Base-by-base conservation (phyloP, 2,113 vertebrate genomes). In the Ptilorrhoa leucosticta region DNA sequence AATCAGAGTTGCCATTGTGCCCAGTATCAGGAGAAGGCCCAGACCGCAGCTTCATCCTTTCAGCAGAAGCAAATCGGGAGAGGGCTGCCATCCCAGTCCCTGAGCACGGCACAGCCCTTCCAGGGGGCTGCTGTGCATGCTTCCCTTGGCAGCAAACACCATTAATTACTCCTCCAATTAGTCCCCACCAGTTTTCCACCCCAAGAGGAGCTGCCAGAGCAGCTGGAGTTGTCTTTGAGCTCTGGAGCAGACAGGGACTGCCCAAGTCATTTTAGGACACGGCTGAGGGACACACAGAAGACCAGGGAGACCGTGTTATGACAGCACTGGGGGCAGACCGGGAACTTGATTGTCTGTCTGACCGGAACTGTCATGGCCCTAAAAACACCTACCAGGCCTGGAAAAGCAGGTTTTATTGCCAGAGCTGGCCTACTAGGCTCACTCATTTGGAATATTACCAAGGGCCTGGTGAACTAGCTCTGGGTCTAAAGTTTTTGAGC, bases 121-220 rank as follows among this genome's bases (percentile, higher is more conserved):
- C 10, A 1, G 8, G 7, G 7, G 2, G 5, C 19, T 39, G 31
- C 13, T 11, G 0, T 31, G 22, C 39, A 3, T 17, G 35, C 10
- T 70, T 73, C 21, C 15, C n/a, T 70, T 57, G 27, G 37, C 15
- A 79, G 26, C 11, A 77, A 26, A 75, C 1, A 6, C 11, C 12
- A 57, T 39, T 63, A 35, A 65, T 64, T 80, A 53, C 21, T 54
- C 27, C 35, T 83, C 30, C 26, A 70, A 8, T 47, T 48, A 45
- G 18, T 86, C 18, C 40, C 17, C 15, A 50, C 24, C 54, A 21
- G 7, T 42, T 19, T 63, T 27, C 15, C 35, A 31, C 7, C 5
- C 9, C 21, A 9, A 70, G 26, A 22, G 9, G 15, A 60, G 26
- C 10, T 61, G 18, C 28, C 42, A 27, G 58, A 68, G 35, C 44